Evolutionary conservation across 2,888 invertebrate species (phyloP).

Genomic region (Torymus tubicola): DNA sequence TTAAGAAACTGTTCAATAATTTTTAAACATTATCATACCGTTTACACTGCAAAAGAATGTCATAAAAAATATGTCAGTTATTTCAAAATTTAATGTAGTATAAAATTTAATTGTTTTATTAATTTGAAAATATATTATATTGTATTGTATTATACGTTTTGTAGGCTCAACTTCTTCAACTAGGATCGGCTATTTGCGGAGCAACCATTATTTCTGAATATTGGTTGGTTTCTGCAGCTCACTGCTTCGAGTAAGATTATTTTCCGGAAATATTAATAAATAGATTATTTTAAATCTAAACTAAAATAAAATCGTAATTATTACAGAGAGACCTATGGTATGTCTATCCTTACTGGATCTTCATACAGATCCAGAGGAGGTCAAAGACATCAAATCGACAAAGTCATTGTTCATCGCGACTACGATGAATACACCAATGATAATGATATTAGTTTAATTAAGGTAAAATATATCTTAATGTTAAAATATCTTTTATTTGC

Average conservation of each 20-base stretch:
- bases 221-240: conserved; percentile 55
- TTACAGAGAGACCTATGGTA: conserved; percentile 32
- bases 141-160: neutral
- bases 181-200: conserved; percentile 51
- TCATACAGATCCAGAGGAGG: conserved; percentile 46
- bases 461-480: no score
- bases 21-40: no score
- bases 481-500: no score
- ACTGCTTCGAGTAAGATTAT: conserved; percentile 52
- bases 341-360: conserved; percentile 44
- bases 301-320: conserved; percentile 9
- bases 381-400: conserved; percentile 45
- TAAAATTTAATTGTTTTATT: neutral
- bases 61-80: no score
- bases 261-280: neutral
- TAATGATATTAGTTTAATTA: conserved; percentile 54
- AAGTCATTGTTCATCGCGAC: conserved; percentile 41
- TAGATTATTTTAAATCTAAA: no score
- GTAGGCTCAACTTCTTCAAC: conserved; percentile 53
- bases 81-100: no score
- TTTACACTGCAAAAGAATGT: no score
- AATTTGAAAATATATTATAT: neutral
- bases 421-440: conserved; percentile 53
- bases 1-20: no score
- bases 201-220: conserved; percentile 51